Evolutionary conservation across 2,113 vertebrate species (phyloP), one percentile per base, ranked within the genome.

Genomic region (Salvelinus namaycush): DNA sequence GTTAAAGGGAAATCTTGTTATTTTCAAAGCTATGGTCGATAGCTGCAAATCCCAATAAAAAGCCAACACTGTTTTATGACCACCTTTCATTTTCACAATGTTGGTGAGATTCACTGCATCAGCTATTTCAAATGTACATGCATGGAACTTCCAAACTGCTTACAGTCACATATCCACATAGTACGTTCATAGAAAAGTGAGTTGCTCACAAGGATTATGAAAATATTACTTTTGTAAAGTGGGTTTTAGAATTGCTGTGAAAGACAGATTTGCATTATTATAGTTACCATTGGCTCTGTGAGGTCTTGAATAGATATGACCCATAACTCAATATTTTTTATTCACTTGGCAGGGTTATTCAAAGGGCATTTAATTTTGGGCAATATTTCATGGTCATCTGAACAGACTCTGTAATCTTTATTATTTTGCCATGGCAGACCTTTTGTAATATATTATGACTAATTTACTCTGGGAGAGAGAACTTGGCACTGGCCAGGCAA

Each of bases 331-430:
- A 75, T 81, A 83, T 78, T 81, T 65, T 68, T 18, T 71, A 68
- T 48, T 76, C 57, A 44, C 26, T 69, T 20, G 4, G 73, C 71
- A 74, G 22, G 6, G 76, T 75, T 80, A 87, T 83, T 88, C 82
- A 80, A 70, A 76, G 69, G 75, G 64, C 81, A 74, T 87, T 85
- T 88, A 44, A 83, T 81, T 84, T 54, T 83, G 85, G 76, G 78
- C 76, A 70, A 70, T 18, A 77, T 85, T 88, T 84, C 87, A 80
- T 75, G 78, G 70, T 80, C 83, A 73, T 88, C 77, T 84, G 77
- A 84, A 74, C 81, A 82, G 75, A 74, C 75, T 34, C 34, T 86
- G 74, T 73, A 81, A 78, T 84, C 84, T 83, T 74, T 74, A 77
- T 77, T 78, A 73, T 67, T 82, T 76, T 54, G 71, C 72, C 72